Conservation (phyloP, 2,888 invertebrate species). For the Thereva nobilitata region DNA sequence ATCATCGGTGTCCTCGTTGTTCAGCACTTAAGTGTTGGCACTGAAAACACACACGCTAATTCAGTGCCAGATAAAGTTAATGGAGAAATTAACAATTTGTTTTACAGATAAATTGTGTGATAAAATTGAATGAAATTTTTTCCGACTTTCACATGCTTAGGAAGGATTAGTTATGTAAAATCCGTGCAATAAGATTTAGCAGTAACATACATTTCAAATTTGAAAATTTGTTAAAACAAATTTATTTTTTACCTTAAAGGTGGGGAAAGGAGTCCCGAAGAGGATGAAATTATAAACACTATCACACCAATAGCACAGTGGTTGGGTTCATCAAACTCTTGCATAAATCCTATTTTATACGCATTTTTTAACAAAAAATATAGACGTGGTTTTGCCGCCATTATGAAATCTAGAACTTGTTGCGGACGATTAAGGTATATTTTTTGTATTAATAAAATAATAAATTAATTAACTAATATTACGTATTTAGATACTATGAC, state of each 20-base stretch:
- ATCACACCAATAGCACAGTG: slow-evolving; percentile 89
- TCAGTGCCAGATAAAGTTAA: no score
- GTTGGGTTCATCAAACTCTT: slow-evolving; percentile 92
- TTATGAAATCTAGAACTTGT: slow-evolving; percentile 82
- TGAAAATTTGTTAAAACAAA: background rate
- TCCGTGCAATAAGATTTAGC: no score
- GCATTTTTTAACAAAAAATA: slow-evolving; percentile 95
- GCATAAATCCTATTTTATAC: slow-evolving; percentile 93
- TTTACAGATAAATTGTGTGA: no score
- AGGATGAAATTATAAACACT: slow-evolving; percentile 77
- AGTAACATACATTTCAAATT: no score
- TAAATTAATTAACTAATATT: slow-evolving; percentile 2
- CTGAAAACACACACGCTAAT: no score
- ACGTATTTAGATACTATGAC: slow-evolving; percentile 69
- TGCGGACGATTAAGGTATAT: slow-evolving; percentile 73
- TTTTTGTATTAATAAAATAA: background rate
- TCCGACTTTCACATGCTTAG: no score
- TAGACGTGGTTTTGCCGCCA: slow-evolving; percentile 85
- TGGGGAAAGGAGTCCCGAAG: slow-evolving; percentile 68
- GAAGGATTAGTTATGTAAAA: no score
- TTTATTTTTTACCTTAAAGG: slow-evolving; percentile 43
- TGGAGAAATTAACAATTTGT: no score
- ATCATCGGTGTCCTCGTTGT: no score
- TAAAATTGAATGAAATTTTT: no score
- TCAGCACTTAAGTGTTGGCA: no score